Conservation (phyloP, 2,797 vertebrate genomes). For the Lindbergichthys nudifrons region DNA sequence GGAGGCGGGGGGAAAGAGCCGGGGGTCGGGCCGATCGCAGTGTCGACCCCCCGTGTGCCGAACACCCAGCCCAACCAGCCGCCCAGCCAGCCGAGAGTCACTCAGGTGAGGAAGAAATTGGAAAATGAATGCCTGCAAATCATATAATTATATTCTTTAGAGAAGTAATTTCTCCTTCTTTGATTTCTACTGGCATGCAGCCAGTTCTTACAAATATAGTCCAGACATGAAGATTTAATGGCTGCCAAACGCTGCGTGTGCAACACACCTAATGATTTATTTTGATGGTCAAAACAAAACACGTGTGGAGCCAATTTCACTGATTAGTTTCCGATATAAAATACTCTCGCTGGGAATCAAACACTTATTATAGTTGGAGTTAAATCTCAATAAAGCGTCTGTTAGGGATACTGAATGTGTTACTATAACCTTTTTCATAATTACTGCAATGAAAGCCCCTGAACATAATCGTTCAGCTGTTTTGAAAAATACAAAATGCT, state of each 20-base stretch:
- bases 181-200: slow-evolving; percentile 30
- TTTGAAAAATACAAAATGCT: neutral
- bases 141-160: neutral
- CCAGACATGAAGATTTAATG: slow-evolving; percentile 36
- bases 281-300: slow-evolving; percentile 35
- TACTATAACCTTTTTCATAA: neutral
- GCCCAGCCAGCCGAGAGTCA: slow-evolving; percentile 89
- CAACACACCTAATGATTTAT: slow-evolving; percentile 45
- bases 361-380: slow-evolving; percentile 25
- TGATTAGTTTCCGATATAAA: slow-evolving; percentile 49
- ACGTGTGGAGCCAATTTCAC: slow-evolving; percentile 34
- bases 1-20: slow-evolving; percentile 83
- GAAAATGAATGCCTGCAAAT: slow-evolving; percentile 16
- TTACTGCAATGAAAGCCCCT: slow-evolving; percentile 1
- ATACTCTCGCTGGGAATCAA: slow-evolving; percentile 15
- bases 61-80: slow-evolving; percentile 68
- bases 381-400: slow-evolving; percentile 29
- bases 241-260: slow-evolving; percentile 28
- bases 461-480: neutral
- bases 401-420: slow-evolving; percentile 21
- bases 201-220: slow-evolving; percentile 32
- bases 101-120: slow-evolving; percentile 81
- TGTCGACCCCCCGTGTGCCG: slow-evolving; percentile 80
- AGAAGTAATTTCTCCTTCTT: slow-evolving; percentile 27
- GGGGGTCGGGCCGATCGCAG: slow-evolving; percentile 74